These are phyloP conservation scores for Grammomys surdaster DNA, from an alignment of 2,113 vertebrate genomes.

Conservation along the genomic window DNA sequence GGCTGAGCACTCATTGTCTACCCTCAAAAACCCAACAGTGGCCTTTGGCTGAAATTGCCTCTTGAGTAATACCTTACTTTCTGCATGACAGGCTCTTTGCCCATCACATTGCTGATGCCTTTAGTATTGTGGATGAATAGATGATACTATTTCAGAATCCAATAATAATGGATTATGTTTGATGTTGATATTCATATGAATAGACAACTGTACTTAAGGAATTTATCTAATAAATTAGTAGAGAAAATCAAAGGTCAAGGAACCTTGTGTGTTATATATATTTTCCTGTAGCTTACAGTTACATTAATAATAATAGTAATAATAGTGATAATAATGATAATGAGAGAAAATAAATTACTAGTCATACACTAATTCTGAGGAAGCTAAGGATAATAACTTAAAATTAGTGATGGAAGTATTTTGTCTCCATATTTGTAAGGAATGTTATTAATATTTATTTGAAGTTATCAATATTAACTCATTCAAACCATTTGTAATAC, in stretches of 20 bases:
- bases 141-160: slow-evolving; percentile 18
- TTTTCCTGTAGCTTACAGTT: not conserved
- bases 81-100: slow-evolving; percentile 10
- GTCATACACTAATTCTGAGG: not conserved
- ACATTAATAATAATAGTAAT: not conserved
- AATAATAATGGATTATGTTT: slow-evolving; percentile 17
- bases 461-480: not conserved
- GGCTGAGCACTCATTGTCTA: not conserved
- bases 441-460: not conserved
- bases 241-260: not conserved
- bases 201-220: not conserved
- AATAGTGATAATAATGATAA: not conserved
- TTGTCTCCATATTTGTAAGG: not conserved
- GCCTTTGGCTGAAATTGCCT: slow-evolving; percentile 37
- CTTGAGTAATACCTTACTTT: slow-evolving; percentile 48
- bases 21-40: slow-evolving; percentile 11
- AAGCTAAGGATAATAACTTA: not conserved
- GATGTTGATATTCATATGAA: slow-evolving; percentile 28
- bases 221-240: not conserved
- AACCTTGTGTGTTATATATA: not conserved
- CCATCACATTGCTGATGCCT: slow-evolving; percentile 17
- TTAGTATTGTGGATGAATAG: slow-evolving; percentile 8
- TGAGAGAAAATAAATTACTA: not conserved
- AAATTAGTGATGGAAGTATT: not conserved
- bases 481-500: slow-evolving; percentile 33